Evolutionary conservation across 2,113 vertebrate species (phyloP).

Genomic region (Eptesicus fuscus): DNA sequence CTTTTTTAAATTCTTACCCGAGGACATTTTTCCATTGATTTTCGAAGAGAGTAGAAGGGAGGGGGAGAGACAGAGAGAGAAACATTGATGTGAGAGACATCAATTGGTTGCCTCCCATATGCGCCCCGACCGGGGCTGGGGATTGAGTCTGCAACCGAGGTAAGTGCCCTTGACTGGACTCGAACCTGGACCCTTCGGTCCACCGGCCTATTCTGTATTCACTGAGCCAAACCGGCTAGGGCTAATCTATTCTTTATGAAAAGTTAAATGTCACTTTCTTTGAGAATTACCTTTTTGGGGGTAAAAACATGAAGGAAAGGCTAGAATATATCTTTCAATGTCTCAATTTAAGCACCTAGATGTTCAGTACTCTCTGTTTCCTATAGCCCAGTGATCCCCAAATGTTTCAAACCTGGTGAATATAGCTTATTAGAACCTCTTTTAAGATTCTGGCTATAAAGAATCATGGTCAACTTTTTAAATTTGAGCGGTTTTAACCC

Average conservation of each 20-base stretch:
- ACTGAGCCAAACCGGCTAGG: neutral
- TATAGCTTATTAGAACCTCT: neutral
- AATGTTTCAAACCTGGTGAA: neutral
- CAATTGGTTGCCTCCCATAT: too few relatives aligned
- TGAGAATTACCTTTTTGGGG: neutral
- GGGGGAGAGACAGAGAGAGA: too few relatives aligned
- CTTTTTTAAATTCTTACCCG: neutral
- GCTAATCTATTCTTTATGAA: neutral
- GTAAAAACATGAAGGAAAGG: neutral
- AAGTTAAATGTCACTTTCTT: slow-evolving; percentile 4
- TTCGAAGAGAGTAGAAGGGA: too few relatives aligned
- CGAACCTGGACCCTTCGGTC: neutral
- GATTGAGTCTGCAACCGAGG: too few relatives aligned
- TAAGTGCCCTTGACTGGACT: neutral
- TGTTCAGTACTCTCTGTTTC: neutral
- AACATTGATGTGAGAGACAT: too few relatives aligned
- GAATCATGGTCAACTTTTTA: neutral
- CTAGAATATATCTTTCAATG: neutral
- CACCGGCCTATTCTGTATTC: neutral
- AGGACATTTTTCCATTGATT: too few relatives aligned
- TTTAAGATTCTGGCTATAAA: neutral
- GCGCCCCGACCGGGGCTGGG: too few relatives aligned
- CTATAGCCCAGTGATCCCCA: neutral
- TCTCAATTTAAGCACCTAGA: neutral
- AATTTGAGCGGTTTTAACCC: neutral